Evolutionary conservation across 2,113 vertebrate species (phyloP).

Genomic region (Sclerurus mexicanus): DNA sequence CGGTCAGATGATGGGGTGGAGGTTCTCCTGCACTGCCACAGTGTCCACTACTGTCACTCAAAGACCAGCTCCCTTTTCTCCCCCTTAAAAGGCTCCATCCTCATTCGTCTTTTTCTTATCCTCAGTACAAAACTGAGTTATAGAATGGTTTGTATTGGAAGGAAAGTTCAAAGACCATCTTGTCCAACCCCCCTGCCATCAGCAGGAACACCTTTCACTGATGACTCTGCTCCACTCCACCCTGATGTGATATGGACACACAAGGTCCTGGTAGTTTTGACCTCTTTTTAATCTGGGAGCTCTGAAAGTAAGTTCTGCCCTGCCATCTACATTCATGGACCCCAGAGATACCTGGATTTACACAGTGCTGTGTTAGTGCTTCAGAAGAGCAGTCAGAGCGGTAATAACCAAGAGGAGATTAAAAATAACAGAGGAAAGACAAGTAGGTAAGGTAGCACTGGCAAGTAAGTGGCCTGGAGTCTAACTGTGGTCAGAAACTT

Average conservation of each 20-base stretch:
- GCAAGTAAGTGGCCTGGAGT: neutral
- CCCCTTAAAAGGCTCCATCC: neutral
- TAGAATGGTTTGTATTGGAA: neutral
- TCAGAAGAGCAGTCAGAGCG: neutral
- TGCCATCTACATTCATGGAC: neutral
- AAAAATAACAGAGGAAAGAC: neutral
- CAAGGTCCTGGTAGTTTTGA: neutral
- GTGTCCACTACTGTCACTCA: neutral
- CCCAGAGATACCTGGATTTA: neutral
- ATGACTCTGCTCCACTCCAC: neutral
- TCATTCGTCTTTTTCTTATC: neutral
- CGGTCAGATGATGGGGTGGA: neutral
- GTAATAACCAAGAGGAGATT: neutral
- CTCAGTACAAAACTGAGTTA: neutral
- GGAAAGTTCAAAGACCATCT: neutral
- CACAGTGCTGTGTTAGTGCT: neutral
- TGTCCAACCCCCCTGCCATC: fast-evolving
- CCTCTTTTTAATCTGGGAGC: neutral
- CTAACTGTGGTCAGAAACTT: neutral
- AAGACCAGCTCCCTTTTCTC: neutral
- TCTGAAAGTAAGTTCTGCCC: neutral
- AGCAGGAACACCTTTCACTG: neutral
- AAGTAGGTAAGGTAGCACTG: neutral
- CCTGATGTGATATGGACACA: neutral
- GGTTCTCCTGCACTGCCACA: neutral